A percentile compares a stretch with the other conserved stretches of the same genome.
These are phyloP conservation scores for Medauroidea extradentata DNA, from an alignment of 1,140 invertebrate genomes.

Conservation along the genomic window DNA sequence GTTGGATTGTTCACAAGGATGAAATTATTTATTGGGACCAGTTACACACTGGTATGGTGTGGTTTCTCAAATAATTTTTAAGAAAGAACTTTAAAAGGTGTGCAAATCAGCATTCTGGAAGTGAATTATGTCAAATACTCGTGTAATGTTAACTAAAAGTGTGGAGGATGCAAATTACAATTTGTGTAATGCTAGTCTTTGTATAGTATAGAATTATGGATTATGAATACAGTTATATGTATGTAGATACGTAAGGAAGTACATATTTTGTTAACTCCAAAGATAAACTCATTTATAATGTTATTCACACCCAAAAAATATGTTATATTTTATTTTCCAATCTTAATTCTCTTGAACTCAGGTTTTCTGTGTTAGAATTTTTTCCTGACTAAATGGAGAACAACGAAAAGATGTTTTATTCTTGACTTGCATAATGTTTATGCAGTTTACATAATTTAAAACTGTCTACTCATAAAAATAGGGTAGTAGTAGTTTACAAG, in stretches of 20 bases:
- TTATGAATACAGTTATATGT: conserved; percentile 1
- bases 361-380: neutral
- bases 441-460: neutral
- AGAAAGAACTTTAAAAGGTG: neutral
- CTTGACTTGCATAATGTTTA: neutral
- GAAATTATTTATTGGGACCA: neutral
- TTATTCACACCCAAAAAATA: neutral
- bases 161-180: neutral
- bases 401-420: neutral
- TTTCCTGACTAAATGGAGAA: neutral
- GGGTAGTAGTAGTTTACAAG: neutral
- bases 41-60: neutral
- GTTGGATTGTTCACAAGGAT: neutral
- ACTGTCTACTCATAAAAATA: no score
- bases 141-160: neutral
- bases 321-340: neutral
- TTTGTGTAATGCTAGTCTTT: conserved; percentile 16
- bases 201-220: conserved; percentile 6
- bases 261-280: conserved; percentile 16
- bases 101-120: neutral
- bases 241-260: conserved; percentile 2
- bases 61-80: neutral
- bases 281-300: conserved; percentile 7
- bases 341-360: neutral
- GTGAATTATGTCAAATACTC: neutral